phyloP scores from a whole-genome alignment of 1,140 invertebrate genomes.

The Hylaeus volcanicus region DNA sequence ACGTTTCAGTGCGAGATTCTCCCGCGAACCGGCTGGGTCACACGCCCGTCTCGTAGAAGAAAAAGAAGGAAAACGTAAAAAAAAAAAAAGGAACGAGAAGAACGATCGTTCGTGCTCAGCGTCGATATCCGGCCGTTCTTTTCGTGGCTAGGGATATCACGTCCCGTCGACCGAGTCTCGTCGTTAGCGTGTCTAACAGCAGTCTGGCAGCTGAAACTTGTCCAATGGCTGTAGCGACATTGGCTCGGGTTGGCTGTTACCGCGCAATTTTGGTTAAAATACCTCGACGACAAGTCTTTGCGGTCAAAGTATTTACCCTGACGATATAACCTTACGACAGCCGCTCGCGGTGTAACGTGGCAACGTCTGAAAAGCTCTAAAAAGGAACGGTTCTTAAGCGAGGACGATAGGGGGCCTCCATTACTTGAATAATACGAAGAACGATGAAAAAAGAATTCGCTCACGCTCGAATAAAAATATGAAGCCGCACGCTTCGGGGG shows the following conservation, averaged over 20 bases:
- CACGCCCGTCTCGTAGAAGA: background rate
- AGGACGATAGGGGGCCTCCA: background rate
- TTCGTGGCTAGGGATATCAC: conserved; percentile 25
- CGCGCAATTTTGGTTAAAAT: conserved; percentile 48
- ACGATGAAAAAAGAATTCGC: conserved; percentile 12
- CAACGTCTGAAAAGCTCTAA: conserved; percentile 19
- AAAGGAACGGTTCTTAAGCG: conserved; percentile 12
- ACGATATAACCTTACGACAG: conserved; percentile 42
- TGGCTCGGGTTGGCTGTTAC: conserved; percentile 41
- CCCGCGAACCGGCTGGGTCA: background rate
- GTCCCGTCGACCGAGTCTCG: conserved; percentile 6
- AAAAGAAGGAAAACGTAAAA: no score
- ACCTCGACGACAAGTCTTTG: conserved; percentile 49
- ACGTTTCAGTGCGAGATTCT: no score
- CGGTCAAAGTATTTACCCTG: conserved; percentile 55
- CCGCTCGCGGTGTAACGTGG: conserved; percentile 13
- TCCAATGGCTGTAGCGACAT: conserved; percentile 41
- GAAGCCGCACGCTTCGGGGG: background rate
- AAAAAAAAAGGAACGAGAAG: no score
- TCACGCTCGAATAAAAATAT: conserved; percentile 28
- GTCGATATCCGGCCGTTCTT: conserved; percentile 37
- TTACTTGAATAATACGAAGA: conserved; percentile 17
- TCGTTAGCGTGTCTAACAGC: conserved; percentile 69
- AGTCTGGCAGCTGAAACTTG: conserved; percentile 61
- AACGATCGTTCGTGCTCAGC: conserved; percentile 27